A percentile compares a stretch with the other conserved stretches of the same genome.
Conservation (phyloP, 2,888 invertebrate genomes). For the Parnassius apollo region DNA sequence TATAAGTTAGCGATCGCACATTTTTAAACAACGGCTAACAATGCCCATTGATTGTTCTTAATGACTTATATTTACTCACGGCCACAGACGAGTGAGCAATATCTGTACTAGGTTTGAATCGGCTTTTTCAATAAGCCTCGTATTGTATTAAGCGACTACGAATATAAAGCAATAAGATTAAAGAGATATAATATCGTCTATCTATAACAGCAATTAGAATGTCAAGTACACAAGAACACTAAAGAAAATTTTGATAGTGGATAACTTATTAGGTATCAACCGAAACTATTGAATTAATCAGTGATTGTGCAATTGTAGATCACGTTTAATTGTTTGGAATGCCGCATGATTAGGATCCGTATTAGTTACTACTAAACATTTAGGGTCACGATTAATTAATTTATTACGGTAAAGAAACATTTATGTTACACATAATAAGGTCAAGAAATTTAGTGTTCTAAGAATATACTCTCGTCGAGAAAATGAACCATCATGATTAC, state of each 20-base stretch:
- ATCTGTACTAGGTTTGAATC: constrained; percentile 1
- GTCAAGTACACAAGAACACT: background rate
- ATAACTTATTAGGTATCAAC: constrained; percentile 1
- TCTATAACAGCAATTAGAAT: too few species aligned
- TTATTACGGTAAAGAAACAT: background rate
- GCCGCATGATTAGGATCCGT: constrained; percentile 10
- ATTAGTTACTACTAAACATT: constrained; percentile 4
- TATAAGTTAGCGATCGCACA: too few species aligned
- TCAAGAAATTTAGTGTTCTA: too few species aligned
- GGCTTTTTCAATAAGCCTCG: constrained; percentile 2
- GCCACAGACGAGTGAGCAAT: constrained; percentile 1
- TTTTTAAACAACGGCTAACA: background rate
- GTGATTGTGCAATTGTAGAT: constrained; percentile 5
- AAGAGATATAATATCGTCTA: too few species aligned
- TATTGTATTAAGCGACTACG: too few species aligned
- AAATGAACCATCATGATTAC: too few species aligned
- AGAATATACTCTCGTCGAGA: too few species aligned
- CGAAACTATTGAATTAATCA: constrained; percentile 13
- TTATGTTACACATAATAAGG: too few species aligned
- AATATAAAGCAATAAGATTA: too few species aligned
- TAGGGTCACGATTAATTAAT: constrained; percentile 17
- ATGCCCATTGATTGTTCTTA: constrained; percentile 17
- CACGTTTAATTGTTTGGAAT: constrained; percentile 20
- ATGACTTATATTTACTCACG: constrained; percentile 16
- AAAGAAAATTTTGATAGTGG: background rate